Base-by-base conservation (phyloP, 2,888 invertebrate species). In the Drosophila sordidula region DNA sequence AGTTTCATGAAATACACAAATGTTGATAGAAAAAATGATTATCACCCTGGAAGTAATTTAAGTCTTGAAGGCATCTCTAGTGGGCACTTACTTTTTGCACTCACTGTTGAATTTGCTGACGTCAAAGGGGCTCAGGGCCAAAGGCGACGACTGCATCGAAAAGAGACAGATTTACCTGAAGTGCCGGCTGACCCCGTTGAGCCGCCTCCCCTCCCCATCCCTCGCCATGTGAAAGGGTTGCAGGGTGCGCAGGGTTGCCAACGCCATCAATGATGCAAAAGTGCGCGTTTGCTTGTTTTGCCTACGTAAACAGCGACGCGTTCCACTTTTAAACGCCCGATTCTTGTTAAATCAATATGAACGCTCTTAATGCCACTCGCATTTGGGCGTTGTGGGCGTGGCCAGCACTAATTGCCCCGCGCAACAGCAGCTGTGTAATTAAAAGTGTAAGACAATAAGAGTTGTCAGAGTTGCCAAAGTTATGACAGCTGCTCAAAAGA, bases 291-390 rank as follows among this genome's bases (percentile, higher is more conserved):
- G 66, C 51, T 81, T 81, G 83, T 87, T 83, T 85, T 65, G 75
- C 49, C 63, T 61, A 62, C 56, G 82, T 87, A 83, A 83, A 83
- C 63, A 83, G 63, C 68, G 73, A 62, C 46, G 73, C 47, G 75
- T 50, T 77, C 76, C 57, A 54, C 36, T 66, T 73, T 75, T 36
- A 38, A 49, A 36, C 42, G 18, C 32, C 36, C 51, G 26, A 29
- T 49, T 57, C 63, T 78, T 76, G 76, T 76, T 76, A 62, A 76
- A 76, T 76, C 76, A 76, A 76, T 76, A 16, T 42, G 18, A 51
- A 47, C 46, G 38, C 51, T 44, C 22, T 38, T 49, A 56, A 39
- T 36, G 36, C n/a, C 45, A 18, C 63, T 32, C 39, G 11, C 2
- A 12, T 16, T 47, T n/a, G n/a, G 26, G 18, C 25, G n/a, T 0